phyloP scores from a whole-genome alignment of 2,113 vertebrate genomes.

The Oncorhynchus gorbuscha region DNA sequence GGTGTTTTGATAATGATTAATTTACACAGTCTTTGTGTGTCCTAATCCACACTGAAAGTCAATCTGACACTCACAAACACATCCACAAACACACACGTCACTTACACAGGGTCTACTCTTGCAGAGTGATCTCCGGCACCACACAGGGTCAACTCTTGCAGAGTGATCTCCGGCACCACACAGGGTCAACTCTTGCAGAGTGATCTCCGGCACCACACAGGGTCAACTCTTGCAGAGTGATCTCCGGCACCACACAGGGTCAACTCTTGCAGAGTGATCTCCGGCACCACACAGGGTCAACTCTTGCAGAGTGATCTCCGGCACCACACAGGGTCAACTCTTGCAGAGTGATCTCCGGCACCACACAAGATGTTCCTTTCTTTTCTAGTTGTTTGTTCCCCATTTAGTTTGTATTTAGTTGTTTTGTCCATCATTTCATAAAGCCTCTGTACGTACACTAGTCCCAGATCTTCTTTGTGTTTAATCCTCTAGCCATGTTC shows the following conservation, averaged over 20 bases:
- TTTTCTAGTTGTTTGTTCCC: constrained; percentile 21
- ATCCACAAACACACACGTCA: constrained; percentile 33
- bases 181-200: constrained; percentile 38
- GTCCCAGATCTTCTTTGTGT: constrained; percentile 58
- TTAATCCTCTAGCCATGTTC: constrained; percentile 23
- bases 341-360: constrained; percentile 26
- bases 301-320: constrained; percentile 29
- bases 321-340: constrained; percentile 47
- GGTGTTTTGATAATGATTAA: constrained; percentile 61
- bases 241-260: constrained; percentile 38
- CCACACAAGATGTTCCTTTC: constrained; percentile 27
- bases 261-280: constrained; percentile 33
- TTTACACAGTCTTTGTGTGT: constrained; percentile 80
- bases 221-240: constrained; percentile 38
- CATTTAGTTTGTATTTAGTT: constrained; percentile 26
- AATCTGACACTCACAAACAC: constrained; percentile 43
- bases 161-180: constrained; percentile 34
- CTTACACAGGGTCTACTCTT: constrained; percentile 48
- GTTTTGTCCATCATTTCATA: constrained; percentile 63
- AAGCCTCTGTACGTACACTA: constrained; percentile 76
- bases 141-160: constrained; percentile 41
- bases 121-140: constrained; percentile 27
- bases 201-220: constrained; percentile 32
- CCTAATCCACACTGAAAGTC: constrained; percentile 79
- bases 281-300: constrained; percentile 38